Evolutionary conservation across 1,140 invertebrate genomes (phyloP).

Genomic region (Dufourea novaeangliae): DNA sequence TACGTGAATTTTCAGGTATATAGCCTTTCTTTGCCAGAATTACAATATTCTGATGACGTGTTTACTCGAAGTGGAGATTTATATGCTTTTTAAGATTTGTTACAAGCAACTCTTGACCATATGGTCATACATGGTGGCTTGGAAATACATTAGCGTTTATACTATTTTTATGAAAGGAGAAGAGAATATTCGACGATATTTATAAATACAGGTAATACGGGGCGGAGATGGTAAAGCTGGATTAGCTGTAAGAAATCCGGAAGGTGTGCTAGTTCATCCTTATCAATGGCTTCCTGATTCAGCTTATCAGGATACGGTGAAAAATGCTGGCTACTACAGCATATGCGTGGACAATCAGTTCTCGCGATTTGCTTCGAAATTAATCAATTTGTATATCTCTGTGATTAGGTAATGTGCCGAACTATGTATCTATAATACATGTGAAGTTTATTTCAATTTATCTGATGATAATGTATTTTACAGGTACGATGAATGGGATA

Average conservation of each 20-base stretch:
- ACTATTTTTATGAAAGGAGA: background rate
- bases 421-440: background rate
- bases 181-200: background rate
- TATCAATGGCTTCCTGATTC: constrained; percentile 94
- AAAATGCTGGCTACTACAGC: constrained; percentile 93
- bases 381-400: constrained; percentile 96
- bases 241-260: constrained; percentile 93
- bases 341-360: constrained; percentile 98
- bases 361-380: constrained; percentile 94
- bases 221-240: constrained; percentile 96
- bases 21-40: background rate
- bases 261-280: constrained; percentile 91
- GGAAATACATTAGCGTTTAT: background rate
- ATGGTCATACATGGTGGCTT: background rate
- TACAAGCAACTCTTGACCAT: background rate
- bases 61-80: background rate
- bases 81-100: background rate
- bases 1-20: constrained; percentile 95
- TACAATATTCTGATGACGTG: background rate
- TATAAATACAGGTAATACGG: constrained; percentile 86
- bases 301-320: constrained; percentile 92
- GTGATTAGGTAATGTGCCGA: constrained; percentile 87
- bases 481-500: constrained; percentile 95
- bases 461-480: background rate
- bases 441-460: background rate